Base-by-base conservation (phyloP, 2,113 vertebrate genomes). In the Hirundichthys speculiger region DNA sequence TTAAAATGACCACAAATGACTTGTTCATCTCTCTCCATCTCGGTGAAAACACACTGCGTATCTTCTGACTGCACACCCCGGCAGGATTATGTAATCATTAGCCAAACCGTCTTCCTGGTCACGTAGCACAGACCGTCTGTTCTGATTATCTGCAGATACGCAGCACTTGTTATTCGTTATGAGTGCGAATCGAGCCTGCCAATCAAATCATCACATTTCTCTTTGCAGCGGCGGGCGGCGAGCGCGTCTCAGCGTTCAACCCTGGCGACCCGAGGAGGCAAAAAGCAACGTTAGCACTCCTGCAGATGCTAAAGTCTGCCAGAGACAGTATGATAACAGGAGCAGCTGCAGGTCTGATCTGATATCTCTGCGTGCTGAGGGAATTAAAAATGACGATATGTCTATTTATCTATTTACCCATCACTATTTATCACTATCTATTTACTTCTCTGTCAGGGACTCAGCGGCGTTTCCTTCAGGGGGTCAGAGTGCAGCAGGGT, bases 351-450 rank as follows among this genome's bases (percentile, higher is more conserved):
- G 24, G 53, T 13, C 39, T 5, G 45, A 66, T 34, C 54, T 27
- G 40, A 52, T 21, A 16, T 64, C 56, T 43, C 41, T 14, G 70
- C 30, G 60, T 75, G 47, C 19, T 58, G 51, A 47, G 41, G 50
- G 73, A 73, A 82, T 77, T 84, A 80, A 56, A 67, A 59, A 66
- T 41, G 54, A 49, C 24, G 62, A 84, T 77, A 74, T 78, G 1
- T 64, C 47, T 76, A 68, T 74, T 83, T 67, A 76, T 71, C 58
- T 54, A 61, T 9, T n/a, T 9, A 2, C 7, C 48, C 3, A 30
- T 74, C 77, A n/a, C n/a, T n/a, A n/a, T n/a, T n/a, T n/a, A n/a
- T n/a, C n/a, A n/a, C n/a, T n/a, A n/a, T n/a, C n/a, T n/a, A n/a
- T n/a, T n/a, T n/a, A n/a, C n/a, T n/a, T n/a, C n/a, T n/a, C n/a